Conservation (phyloP, 2,797 vertebrate species). For the Semaprochilodus insignis region DNA sequence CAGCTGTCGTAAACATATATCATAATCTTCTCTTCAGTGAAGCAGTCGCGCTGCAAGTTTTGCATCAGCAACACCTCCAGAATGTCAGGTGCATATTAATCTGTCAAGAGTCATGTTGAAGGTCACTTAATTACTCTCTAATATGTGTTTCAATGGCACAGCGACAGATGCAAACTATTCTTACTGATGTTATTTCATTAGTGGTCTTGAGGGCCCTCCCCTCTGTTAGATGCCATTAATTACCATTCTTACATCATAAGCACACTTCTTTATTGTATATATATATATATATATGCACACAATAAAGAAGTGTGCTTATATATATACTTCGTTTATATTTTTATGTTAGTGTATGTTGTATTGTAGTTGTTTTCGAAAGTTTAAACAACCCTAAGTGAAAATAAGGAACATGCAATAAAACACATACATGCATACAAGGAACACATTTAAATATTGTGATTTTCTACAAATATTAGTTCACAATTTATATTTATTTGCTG, state of each 20-base stretch:
- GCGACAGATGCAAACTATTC: slow-evolving; percentile 59
- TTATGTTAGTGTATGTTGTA: not conserved
- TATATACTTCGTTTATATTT: slow-evolving; percentile 27
- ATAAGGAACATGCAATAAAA: too few relatives aligned
- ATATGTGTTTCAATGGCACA: slow-evolving; percentile 57
- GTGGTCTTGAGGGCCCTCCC: slow-evolving; percentile 44
- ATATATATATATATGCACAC: slow-evolving; percentile 7
- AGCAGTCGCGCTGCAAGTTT: slow-evolving; percentile 47
- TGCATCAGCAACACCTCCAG: slow-evolving; percentile 55
- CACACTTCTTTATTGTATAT: not conserved
- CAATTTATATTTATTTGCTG: too few relatives aligned
- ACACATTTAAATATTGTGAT: too few relatives aligned
- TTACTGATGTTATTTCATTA: slow-evolving; percentile 59
- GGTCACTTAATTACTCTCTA: slow-evolving; percentile 62
- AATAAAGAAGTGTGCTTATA: not conserved
- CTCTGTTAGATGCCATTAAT: slow-evolving; percentile 42
- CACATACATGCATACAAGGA: too few relatives aligned
- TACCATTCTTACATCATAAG: slow-evolving; percentile 38
- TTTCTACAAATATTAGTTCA: too few relatives aligned
- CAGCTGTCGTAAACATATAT: slow-evolving; percentile 48
- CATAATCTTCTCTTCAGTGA: slow-evolving; percentile 32
- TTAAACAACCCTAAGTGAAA: not conserved
- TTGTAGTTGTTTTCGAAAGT: not conserved
- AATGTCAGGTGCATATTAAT: slow-evolving; percentile 61
- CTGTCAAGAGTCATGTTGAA: slow-evolving; percentile 53